Percentiles rank a stretch among this genome's conserved stretches.
Evolutionary conservation across 2,113 vertebrate species (phyloP).

Genomic region (Nestor notabilis): DNA sequence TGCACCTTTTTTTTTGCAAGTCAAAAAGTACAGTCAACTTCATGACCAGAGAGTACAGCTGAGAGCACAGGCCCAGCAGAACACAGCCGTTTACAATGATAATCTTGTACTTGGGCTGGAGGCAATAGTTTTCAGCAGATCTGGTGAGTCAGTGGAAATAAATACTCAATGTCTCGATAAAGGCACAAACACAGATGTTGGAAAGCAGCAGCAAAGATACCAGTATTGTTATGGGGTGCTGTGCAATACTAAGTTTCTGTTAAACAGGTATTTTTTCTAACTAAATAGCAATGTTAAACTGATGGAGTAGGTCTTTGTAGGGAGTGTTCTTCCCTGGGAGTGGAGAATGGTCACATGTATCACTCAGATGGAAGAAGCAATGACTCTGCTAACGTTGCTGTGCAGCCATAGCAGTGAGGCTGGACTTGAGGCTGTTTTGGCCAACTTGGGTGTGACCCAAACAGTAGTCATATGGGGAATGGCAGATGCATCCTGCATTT

Average conservation of each 20-base stretch:
- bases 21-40: neutral
- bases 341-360: neutral
- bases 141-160: conserved; percentile 56
- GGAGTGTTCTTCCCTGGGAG: neutral
- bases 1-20: neutral
- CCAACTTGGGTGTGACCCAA: neutral
- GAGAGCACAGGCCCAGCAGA: neutral
- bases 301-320: neutral
- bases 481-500: neutral
- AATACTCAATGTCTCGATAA: neutral
- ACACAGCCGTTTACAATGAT: neutral
- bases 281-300: neutral
- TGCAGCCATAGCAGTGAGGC: neutral
- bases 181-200: neutral
- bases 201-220: neutral
- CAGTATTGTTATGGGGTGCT: neutral
- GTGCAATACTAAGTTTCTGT: neutral
- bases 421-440: neutral
- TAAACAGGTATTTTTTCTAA: neutral
- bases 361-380: neutral
- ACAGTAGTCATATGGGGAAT: neutral
- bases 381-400: neutral
- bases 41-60: neutral
- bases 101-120: neutral
- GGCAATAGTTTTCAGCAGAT: conserved; percentile 1